Conservation (phyloP, 2,797 vertebrate species). For the Rhabdomys pumilio region DNA sequence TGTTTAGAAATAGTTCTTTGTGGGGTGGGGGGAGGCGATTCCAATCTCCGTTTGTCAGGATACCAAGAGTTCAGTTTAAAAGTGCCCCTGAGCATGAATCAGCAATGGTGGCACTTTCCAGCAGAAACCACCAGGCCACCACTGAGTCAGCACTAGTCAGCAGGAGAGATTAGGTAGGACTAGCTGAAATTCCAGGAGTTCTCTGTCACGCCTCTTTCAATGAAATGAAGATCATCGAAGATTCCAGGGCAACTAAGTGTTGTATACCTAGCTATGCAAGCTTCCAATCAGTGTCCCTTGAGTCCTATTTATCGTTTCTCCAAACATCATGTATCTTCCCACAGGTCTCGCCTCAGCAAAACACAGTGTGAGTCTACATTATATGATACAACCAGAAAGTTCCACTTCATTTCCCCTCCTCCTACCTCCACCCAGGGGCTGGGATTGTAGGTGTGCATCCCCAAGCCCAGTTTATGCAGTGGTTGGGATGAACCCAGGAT, state of each 20-base stretch:
- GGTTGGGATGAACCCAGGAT: background rate
- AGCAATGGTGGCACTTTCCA: background rate
- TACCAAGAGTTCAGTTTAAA: background rate
- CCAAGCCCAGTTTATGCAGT: background rate
- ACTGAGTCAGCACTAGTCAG: background rate
- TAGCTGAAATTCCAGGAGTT: background rate
- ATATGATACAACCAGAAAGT: background rate
- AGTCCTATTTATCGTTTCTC: background rate
- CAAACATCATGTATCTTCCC: background rate
- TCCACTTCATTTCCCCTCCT: background rate
- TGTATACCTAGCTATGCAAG: background rate
- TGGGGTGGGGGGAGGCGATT: no score
- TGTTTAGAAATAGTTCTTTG: background rate
- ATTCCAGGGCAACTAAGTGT: background rate
- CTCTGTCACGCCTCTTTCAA: background rate
- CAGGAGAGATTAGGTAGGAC: no score
- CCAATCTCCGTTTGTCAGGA: background rate
- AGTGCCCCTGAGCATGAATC: background rate
- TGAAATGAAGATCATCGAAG: background rate
- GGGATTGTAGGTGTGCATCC: background rate
- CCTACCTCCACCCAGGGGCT: background rate
- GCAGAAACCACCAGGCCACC: background rate
- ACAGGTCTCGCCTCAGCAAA: background rate
- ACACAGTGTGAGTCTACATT: background rate
- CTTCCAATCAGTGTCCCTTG: background rate